Percentiles rank a stretch among this genome's conserved stretches.
Evolutionary conservation across 2,113 vertebrate genomes (phyloP).

Genomic region (Pseudorhombus dupliciocellatus): DNA sequence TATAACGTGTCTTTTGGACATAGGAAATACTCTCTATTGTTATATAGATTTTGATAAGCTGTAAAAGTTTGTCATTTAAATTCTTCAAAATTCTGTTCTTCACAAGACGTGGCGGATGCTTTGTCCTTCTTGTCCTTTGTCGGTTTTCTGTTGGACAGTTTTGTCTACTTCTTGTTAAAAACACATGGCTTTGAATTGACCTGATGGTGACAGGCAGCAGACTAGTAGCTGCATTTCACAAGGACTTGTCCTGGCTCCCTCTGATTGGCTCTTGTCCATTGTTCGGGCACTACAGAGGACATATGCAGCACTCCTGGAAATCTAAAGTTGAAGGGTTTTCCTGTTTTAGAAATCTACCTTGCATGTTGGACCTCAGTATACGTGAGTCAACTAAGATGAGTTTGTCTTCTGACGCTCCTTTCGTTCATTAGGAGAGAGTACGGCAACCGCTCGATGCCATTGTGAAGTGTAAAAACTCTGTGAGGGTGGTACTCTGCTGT

Average conservation of each 20-base stretch:
- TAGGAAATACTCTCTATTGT: neutral
- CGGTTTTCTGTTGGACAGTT: neutral
- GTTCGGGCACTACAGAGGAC: neutral
- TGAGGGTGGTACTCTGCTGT: constrained; percentile 72
- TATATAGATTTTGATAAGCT: no score
- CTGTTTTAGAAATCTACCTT: no score
- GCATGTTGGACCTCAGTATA: no score
- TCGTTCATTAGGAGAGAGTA: no score
- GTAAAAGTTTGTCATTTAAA: no score
- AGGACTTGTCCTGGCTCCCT: neutral
- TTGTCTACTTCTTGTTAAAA: neutral
- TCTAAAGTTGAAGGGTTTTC: no score
- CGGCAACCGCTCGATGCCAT: neutral
- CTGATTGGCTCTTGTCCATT: neutral
- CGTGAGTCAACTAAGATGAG: no score
- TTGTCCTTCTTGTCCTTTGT: no score
- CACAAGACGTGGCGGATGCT: neutral
- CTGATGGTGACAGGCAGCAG: neutral
- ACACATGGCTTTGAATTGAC: neutral
- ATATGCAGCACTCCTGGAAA: no score
- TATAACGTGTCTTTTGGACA: neutral
- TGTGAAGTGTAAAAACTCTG: constrained; percentile 64
- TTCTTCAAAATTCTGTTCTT: neutral
- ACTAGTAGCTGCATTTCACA: neutral
- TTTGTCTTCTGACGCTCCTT: no score